A percentile compares a stretch with the other conserved stretches of the same genome.
Evolutionary conservation across 2,888 invertebrate species (phyloP).

Genomic region (Brenthis hecate): DNA sequence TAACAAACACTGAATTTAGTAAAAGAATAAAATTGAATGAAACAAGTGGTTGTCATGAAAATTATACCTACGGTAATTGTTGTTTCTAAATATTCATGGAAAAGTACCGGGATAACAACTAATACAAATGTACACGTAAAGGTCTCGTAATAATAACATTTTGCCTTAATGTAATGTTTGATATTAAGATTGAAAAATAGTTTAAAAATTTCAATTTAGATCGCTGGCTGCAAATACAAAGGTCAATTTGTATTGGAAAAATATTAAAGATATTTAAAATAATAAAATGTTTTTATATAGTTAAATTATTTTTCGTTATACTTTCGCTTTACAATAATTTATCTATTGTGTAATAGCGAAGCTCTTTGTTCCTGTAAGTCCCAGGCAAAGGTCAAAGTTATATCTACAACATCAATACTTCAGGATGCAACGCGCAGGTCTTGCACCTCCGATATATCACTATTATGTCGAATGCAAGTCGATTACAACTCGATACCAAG

Average conservation of each 20-base stretch:
- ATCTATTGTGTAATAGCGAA: not conserved
- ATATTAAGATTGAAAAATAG: not conserved
- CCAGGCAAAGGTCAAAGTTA: slow-evolving; percentile 25
- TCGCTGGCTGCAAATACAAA: not conserved
- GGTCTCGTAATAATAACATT: no score
- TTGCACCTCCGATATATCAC: slow-evolving; percentile 10
- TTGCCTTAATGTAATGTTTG: no score
- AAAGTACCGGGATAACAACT: no score
- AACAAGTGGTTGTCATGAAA: no score
- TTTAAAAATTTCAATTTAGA: not conserved
- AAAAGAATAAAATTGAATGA: no score
- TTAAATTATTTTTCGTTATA: not conserved
- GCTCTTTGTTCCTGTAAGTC: slow-evolving; percentile 10
- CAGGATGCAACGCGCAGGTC: slow-evolving; percentile 28
- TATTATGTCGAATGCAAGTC: slow-evolving; percentile 24
- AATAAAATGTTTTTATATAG: no score
- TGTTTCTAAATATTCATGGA: no score
- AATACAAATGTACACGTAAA: no score
- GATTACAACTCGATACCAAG: slow-evolving; percentile 16
- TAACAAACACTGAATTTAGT: no score
- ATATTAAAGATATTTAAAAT: no score
- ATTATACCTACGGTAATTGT: no score
- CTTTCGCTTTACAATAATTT: not conserved
- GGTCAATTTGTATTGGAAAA: no score
- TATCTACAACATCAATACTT: slow-evolving; percentile 21